Base-by-base conservation (phyloP, 2,797 vertebrate genomes). In the Parotocinclus haroldoi region DNA sequence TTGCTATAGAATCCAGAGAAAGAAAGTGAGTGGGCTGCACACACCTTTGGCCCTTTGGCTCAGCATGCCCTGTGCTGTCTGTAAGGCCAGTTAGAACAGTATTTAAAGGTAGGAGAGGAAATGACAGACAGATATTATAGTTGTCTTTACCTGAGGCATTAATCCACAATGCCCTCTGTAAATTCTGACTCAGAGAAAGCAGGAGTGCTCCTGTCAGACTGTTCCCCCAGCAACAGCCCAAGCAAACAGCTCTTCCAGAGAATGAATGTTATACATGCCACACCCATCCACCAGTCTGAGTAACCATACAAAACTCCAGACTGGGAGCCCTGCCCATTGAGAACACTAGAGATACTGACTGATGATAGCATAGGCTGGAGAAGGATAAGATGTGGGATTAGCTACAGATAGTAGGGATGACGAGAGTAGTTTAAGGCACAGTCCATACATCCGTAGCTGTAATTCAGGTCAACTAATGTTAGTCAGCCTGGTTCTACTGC, bases 241-340 rank as follows among this genome's bases (percentile, higher is more conserved):
- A 84, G 83, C 81, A 88, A 87, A 86, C 76, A 87, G 14, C 40
- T 13, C 58, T 8, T 50, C 71, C 55, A 78, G 71, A 57, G 69
- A 82, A 75, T 80, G 57, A 66, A 72, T 78, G 69, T 77, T 44
- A 69, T 44, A 57, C 55, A 72, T 66, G 77, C 62, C 52, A 73
- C 61, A 9, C 64, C 55, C 65, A 74, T 63, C 48, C 48, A 66
- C 19, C 66, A 58, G 52, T n/a, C 1, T 48, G 45, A 48, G 45
- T 48, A 48, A 48, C 45, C 45, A 48, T 1, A 48, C 13, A 48
- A 48, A 48, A 48, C 11, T 48, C 11, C 45, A 48, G 45, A 7
- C 45, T 48, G 3, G 6, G 9, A 48, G 45, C 45, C 45, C 13
- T 12, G n/a, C 45, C 45, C 45, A 48, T 12, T 13, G 45, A 48